Conservation (phyloP, 2,113 vertebrate species). For the Pluvianellus socialis region DNA sequence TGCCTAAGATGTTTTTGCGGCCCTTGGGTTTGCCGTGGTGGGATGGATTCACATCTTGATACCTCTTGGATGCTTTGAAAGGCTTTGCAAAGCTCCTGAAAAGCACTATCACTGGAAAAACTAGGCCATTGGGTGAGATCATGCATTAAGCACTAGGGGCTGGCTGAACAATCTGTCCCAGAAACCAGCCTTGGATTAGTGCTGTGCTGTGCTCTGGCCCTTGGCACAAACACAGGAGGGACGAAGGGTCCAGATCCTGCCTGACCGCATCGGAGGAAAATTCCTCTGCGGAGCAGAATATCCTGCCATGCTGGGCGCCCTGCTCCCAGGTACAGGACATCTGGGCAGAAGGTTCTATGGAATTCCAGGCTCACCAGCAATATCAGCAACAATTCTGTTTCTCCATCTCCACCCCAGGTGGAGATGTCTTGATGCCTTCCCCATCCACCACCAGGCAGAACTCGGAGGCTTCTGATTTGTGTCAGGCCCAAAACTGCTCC, state of each 20-base stretch:
- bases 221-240: constrained; percentile 47
- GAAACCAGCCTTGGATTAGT: constrained; percentile 45
- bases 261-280: background rate
- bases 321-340: fast-evolving
- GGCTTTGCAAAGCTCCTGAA: constrained; percentile 45
- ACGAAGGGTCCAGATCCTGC: background rate
- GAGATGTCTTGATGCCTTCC: background rate
- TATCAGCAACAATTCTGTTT: background rate
- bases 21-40: background rate
- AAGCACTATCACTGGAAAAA: constrained; percentile 61
- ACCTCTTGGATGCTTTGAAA: background rate
- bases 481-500: background rate
- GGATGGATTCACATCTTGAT: background rate
- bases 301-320: background rate
- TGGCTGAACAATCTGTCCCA: constrained; percentile 66
- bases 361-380: background rate
- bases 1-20: background rate
- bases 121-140: constrained; percentile 59
- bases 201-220: constrained; percentile 33
- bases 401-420: background rate
- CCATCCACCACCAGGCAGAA: background rate
- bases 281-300: background rate
- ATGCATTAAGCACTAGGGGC: constrained; percentile 55
- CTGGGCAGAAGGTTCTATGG: background rate
- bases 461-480: background rate